These are phyloP conservation scores for Lithobius niger DNA, from an alignment of 1,140 invertebrate species.

Conservation along the genomic window DNA sequence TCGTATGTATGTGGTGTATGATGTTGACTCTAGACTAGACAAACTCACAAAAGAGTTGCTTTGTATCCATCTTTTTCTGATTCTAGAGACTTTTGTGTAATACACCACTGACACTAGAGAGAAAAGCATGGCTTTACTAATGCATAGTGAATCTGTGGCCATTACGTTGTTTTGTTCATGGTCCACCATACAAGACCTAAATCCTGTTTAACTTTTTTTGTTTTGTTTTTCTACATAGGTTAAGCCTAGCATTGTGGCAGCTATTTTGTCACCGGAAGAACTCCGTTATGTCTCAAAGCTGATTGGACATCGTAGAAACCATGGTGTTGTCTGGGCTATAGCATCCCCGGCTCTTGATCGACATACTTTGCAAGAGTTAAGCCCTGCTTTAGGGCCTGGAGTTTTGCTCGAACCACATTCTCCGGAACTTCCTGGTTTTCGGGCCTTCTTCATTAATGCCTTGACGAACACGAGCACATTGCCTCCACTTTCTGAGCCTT, in stretches of 20 bases:
- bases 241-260: background rate
- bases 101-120: too few relatives aligned
- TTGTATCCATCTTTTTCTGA: too few relatives aligned
- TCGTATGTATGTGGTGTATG: too few relatives aligned
- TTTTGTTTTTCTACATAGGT: background rate
- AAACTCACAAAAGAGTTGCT: too few relatives aligned
- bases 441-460: conserved; percentile 11
- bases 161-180: too few relatives aligned
- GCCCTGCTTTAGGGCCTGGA: conserved; percentile 8
- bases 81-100: too few relatives aligned
- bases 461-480: conserved; percentile 2
- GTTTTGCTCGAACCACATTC: conserved; percentile 14
- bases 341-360: conserved; percentile 13
- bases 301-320: background rate
- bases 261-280: background rate
- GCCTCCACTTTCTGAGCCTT: background rate
- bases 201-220: background rate
- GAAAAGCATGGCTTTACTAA: too few relatives aligned
- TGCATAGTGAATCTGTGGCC: too few relatives aligned
- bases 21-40: too few relatives aligned
- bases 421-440: conserved; percentile 12
- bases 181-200: too few relatives aligned
- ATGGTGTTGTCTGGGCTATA: conserved; percentile 2
- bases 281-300: background rate
- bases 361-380: background rate